These are phyloP conservation scores for Trichosurus vulpecula DNA, from an alignment of 2,797 vertebrate genomes.

Conservation along the genomic window DNA sequence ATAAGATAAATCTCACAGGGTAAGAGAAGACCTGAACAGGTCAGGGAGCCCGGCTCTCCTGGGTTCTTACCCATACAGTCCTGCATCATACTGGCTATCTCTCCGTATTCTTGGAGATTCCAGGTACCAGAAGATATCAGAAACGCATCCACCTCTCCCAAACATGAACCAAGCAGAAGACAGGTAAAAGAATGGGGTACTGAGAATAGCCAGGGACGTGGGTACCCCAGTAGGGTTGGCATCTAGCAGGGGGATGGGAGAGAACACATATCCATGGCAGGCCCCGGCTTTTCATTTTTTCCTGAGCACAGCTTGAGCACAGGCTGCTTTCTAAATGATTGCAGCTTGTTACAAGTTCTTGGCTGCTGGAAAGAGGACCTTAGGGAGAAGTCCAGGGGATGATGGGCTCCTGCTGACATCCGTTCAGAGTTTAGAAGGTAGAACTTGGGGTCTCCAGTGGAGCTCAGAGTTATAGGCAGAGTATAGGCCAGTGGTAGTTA, in stretches of 20 bases:
- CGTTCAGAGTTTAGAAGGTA: constrained; percentile 33
- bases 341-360: constrained; percentile 16
- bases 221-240: constrained; percentile 9
- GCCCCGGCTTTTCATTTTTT: not conserved
- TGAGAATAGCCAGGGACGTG: constrained; percentile 60
- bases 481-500: too few relatives aligned
- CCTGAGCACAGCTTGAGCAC: not conserved
- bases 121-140: not conserved
- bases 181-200: constrained; percentile 58
- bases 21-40: not conserved
- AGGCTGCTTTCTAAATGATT: not conserved
- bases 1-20: not conserved
- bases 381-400: constrained; percentile 26
- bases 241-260: not conserved
- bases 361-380: not conserved
- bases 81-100: not conserved
- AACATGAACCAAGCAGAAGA: not conserved
- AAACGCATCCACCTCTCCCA: not conserved
- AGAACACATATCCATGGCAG: not conserved
- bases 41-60: not conserved
- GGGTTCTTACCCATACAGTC: not conserved
- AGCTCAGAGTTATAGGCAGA: constrained; percentile 55
- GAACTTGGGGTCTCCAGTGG: constrained; percentile 16
- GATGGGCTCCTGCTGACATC: constrained; percentile 47
- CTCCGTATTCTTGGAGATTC: not conserved